Base-by-base conservation (phyloP, 2,797 vertebrate species). In the Bovichtus variegatus region DNA sequence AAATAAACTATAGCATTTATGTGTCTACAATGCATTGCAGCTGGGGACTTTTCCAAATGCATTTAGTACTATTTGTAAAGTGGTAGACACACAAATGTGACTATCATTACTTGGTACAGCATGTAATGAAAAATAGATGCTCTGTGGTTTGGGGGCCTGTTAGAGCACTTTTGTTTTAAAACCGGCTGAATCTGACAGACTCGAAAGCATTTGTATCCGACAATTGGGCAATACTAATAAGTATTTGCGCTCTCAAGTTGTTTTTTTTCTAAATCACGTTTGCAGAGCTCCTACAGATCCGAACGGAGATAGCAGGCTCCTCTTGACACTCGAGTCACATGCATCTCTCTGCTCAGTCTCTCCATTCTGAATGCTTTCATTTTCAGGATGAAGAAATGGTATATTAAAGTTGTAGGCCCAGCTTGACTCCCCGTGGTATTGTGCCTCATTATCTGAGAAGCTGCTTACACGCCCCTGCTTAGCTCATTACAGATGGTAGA, bases 371-470 rank as follows among this genome's bases (percentile, higher is more conserved):
- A 80, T 74, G 71, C 80, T 83, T 90, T 89, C 86, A 87, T 84
- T 92, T 90, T 76, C 66, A 58, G 76, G 77, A 89, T 63, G 76
- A 81, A 85, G 82, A 84, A 82, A 80, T 83, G 51, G 64, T 76
- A 58, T 82, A 86, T 88, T 82, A 80, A 83, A 91, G 88, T 86
- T 87, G 83, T 65, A 75, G 78, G 74, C 86, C 82, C 85, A 87
- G 88, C 85, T 84, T 76, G 84, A 85, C 84, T 89, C 85, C 81
- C 82, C 6, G 16, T 88, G 86, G 87, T 82, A 82, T 72, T 53
- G 82, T 76, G 90, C 84, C 92, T 94, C 94, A 94, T 95, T 94
- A 95, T 92, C 88, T 89, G 83, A 89, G 92, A 92, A 88, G 86
- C 90, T 92, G 86, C 90, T 90, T 92, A 86, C 88, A 89, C 89